Evolutionary conservation across 2,797 vertebrate species (phyloP).

Genomic region (Paedocypris micromegethes): DNA sequence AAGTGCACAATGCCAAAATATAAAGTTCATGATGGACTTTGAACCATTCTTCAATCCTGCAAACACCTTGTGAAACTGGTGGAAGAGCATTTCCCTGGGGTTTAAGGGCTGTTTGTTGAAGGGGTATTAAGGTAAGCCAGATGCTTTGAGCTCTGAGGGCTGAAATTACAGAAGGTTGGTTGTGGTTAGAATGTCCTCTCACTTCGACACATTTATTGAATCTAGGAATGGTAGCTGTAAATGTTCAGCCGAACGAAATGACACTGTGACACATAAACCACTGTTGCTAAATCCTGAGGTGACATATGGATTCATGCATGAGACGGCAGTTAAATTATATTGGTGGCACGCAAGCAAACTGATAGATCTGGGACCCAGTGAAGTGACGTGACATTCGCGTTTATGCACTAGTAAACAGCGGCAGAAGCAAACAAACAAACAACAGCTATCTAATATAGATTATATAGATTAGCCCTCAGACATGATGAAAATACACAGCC

Average conservation of each 20-base stretch:
- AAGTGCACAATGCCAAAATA: background rate
- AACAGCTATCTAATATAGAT: no score
- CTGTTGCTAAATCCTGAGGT: constrained; percentile 20
- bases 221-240: constrained; percentile 23
- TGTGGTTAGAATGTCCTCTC: constrained; percentile 5
- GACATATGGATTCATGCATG: constrained; percentile 27
- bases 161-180: constrained; percentile 41
- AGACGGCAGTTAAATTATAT: constrained; percentile 16
- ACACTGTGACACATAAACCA: constrained; percentile 17
- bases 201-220: constrained; percentile 23
- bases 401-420: no score
- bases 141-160: constrained; percentile 16
- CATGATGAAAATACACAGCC: no score
- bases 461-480: no score
- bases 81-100: constrained; percentile 22
- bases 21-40: background rate
- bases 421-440: no score
- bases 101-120: constrained; percentile 7
- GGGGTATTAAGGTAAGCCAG: constrained; percentile 8
- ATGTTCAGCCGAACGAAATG: constrained; percentile 1
- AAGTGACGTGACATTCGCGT: no score
- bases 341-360: background rate
- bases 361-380: no score
- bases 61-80: constrained; percentile 13
- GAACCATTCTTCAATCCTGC: background rate